phyloP scores from a whole-genome alignment of 2,113 vertebrate genomes.

The Myrmecophaga tridactyla region DNA sequence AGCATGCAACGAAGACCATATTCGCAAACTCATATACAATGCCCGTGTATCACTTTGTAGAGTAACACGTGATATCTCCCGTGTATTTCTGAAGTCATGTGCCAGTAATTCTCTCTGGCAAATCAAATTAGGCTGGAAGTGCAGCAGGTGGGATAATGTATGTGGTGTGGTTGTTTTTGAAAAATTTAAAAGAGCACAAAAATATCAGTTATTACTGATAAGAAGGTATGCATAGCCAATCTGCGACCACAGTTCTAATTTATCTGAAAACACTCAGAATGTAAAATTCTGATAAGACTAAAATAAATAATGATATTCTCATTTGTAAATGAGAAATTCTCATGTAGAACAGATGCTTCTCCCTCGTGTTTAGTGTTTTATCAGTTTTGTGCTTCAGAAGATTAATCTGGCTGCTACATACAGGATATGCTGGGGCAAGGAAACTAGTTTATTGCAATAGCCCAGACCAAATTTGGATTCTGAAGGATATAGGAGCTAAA shows the following conservation, averaged over 20 bases:
- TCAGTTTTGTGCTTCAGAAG: accelerated
- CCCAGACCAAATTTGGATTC: background rate
- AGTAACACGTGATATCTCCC: background rate
- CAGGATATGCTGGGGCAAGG: accelerated
- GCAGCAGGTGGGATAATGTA: background rate
- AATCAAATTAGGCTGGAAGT: background rate
- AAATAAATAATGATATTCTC: background rate
- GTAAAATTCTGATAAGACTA: background rate
- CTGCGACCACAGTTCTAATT: background rate
- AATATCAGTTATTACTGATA: background rate
- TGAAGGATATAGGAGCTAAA: accelerated
- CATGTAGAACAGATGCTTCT: accelerated
- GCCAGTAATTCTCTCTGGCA: background rate
- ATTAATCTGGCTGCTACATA: background rate
- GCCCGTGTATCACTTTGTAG: accelerated
- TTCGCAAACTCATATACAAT: background rate
- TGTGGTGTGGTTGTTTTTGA: background rate
- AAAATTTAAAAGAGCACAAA: background rate
- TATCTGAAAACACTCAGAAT: background rate
- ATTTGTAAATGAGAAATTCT: background rate
- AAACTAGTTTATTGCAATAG: background rate
- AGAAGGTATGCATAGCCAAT: background rate
- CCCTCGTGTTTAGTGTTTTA: accelerated
- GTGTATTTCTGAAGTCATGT: background rate
- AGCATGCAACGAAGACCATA: accelerated